Evolutionary conservation across 2,797 vertebrate species (phyloP).

Genomic region (Sebastes nivosus): DNA sequence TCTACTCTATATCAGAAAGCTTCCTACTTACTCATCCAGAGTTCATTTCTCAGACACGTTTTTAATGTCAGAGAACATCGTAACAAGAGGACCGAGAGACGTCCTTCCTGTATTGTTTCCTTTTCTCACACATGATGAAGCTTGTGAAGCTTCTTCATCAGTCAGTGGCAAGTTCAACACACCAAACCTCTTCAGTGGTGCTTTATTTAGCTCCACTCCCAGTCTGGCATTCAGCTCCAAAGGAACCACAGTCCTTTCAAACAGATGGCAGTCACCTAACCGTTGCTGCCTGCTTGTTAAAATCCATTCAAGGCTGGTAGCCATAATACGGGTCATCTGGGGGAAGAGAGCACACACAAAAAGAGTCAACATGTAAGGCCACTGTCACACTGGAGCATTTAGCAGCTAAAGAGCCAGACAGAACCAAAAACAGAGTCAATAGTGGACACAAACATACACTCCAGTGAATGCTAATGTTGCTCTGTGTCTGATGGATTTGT

Average conservation of each 20-base stretch:
- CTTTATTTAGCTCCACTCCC: neutral
- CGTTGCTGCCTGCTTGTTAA: neutral
- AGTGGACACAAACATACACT: neutral
- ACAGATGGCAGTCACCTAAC: neutral
- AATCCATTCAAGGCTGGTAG: slow-evolving; percentile 75
- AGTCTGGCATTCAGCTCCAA: slow-evolving; percentile 22
- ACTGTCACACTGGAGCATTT: neutral
- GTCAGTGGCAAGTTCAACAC: slow-evolving; percentile 17
- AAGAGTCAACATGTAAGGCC: neutral
- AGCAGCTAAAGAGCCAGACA: neutral
- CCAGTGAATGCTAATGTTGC: neutral
- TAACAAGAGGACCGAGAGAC: neutral
- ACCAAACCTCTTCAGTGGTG: slow-evolving; percentile 7
- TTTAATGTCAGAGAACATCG: neutral
- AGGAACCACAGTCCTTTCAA: slow-evolving; percentile 34
- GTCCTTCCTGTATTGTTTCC: slow-evolving; percentile 32
- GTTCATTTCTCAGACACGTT: slow-evolving; percentile 4
- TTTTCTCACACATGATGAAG: neutral
- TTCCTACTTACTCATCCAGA: neutral
- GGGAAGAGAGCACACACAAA: slow-evolving; percentile 24
- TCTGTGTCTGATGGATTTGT: neutral
- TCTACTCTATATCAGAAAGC: slow-evolving; percentile 19
- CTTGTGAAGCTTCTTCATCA: slow-evolving; percentile 10
- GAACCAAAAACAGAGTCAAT: neutral
- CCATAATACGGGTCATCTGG: slow-evolving; percentile 79